Conservation (phyloP, 2,888 invertebrate species). For the Melanostoma mellinum region DNA sequence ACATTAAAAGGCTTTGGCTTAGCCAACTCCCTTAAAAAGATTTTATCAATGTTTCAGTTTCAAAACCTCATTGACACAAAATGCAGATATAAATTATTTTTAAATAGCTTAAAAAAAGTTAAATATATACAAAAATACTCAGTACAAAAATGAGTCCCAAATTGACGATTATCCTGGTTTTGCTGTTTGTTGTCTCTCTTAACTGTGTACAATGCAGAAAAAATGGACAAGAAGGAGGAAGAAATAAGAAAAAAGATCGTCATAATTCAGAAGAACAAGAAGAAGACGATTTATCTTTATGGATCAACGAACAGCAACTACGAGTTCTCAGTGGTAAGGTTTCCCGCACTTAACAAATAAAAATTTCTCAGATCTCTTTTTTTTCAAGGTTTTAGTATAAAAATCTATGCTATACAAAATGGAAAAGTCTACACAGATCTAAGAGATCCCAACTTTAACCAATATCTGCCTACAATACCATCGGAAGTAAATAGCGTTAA, state of each 20-base stretch:
- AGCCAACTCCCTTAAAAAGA: neutral
- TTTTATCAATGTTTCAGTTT: slow-evolving; percentile 4
- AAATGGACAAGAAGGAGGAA: slow-evolving; percentile 73
- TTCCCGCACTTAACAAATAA: neutral
- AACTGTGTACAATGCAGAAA: slow-evolving; percentile 53
- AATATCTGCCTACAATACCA: slow-evolving; percentile 94
- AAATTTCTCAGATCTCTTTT: slow-evolving; percentile 1
- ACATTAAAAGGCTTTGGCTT: neutral
- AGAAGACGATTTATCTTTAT: slow-evolving; percentile 87
- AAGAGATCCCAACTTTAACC: slow-evolving; percentile 94
- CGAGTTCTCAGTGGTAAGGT: slow-evolving; percentile 93
- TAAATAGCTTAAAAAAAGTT: too few relatives aligned
- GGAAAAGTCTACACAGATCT: slow-evolving; percentile 93
- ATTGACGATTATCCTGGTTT: slow-evolving; percentile 38
- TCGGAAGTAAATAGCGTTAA: slow-evolving; percentile 95
- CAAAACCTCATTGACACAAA: slow-evolving; percentile 2
- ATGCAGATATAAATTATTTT: too few relatives aligned
- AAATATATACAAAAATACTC: slow-evolving; percentile 28
- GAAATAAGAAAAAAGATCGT: slow-evolving; percentile 75
- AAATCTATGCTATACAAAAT: slow-evolving; percentile 94
- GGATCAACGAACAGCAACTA: slow-evolving; percentile 96
- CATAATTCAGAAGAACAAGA: slow-evolving; percentile 75
- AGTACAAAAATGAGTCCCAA: slow-evolving; percentile 53
- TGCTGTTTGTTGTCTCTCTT: slow-evolving; percentile 45
- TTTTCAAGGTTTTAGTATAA: slow-evolving; percentile 89